Percentiles rank a stretch among this genome's conserved stretches.
Evolutionary conservation across 2,888 invertebrate species (phyloP).

Genomic region (Dolomedes plantarius): DNA sequence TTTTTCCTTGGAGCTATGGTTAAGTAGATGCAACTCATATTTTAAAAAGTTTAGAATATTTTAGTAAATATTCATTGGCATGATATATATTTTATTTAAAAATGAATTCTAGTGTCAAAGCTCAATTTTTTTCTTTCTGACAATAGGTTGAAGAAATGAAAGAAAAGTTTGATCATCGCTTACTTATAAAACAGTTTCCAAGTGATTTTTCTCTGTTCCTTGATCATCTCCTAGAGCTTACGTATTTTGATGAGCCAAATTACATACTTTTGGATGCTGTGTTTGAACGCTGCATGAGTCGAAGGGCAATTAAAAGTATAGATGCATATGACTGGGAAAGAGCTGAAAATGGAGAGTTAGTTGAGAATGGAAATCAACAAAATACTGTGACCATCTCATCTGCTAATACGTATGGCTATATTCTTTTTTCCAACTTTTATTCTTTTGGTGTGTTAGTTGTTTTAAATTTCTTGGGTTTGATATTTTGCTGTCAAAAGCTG

Average conservation of each 20-base stretch:
- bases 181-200: conserved; percentile 93
- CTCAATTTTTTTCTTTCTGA: too few species aligned
- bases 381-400: not conserved
- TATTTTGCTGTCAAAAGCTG: too few species aligned
- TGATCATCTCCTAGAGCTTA: conserved; percentile 92
- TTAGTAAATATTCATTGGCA: too few species aligned
- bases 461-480: too few species aligned
- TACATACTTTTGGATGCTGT: conserved; percentile 83
- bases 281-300: conserved; percentile 94
- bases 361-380: not conserved
- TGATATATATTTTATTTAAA: too few species aligned
- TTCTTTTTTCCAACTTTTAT: too few species aligned
- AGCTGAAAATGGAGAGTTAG: conserved; percentile 71
- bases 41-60: too few species aligned
- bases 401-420: not conserved
- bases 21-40: too few species aligned
- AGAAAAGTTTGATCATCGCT: conserved; percentile 95
- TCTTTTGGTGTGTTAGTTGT: too few species aligned
- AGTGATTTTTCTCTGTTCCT: conserved; percentile 94
- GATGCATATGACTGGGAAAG: conserved; percentile 98
- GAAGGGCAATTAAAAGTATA: conserved; percentile 89
- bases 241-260: conserved; percentile 97
- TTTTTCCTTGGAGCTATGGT: too few species aligned
- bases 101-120: too few species aligned
- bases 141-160: conserved; percentile 92